Conservation (phyloP, 1,140 invertebrate genomes). For the Drosophila ogumai region DNA sequence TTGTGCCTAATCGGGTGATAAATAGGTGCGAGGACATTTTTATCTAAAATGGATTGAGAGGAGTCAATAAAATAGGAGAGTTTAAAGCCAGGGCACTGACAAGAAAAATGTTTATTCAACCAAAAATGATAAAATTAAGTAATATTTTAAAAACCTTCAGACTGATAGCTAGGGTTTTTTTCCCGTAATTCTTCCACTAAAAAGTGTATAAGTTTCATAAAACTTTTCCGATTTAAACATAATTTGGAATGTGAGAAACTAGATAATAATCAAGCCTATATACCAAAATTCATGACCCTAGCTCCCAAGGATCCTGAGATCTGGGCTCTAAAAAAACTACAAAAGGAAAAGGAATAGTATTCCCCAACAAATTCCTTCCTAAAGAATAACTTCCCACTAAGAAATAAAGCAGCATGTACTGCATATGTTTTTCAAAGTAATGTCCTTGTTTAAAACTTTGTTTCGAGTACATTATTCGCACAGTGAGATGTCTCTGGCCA, state of each 20-base stretch:
- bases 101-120: background rate
- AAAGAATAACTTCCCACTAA: background rate
- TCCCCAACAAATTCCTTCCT: background rate
- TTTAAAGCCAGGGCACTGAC: background rate
- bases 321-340: background rate
- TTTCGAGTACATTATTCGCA: background rate
- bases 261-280: no score
- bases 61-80: slow-evolving; percentile 2
- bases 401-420: no score
- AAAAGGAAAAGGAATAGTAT: no score
- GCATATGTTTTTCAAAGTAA: background rate
- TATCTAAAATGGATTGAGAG: background rate
- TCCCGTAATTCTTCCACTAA: background rate
- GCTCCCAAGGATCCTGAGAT: background rate
- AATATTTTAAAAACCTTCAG: background rate
- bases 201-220: background rate
- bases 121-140: no score
- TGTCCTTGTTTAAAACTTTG: slow-evolving; percentile 10
- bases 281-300: background rate
- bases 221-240: background rate
- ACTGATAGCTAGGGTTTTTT: no score
- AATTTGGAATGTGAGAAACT: background rate
- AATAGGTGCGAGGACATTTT: slow-evolving; percentile 24
- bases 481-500: slow-evolving; percentile 28
- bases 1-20: slow-evolving; percentile 51